Evolutionary conservation across 2,797 vertebrate species (phyloP).

Genomic region (Lutjanus campechanus): DNA sequence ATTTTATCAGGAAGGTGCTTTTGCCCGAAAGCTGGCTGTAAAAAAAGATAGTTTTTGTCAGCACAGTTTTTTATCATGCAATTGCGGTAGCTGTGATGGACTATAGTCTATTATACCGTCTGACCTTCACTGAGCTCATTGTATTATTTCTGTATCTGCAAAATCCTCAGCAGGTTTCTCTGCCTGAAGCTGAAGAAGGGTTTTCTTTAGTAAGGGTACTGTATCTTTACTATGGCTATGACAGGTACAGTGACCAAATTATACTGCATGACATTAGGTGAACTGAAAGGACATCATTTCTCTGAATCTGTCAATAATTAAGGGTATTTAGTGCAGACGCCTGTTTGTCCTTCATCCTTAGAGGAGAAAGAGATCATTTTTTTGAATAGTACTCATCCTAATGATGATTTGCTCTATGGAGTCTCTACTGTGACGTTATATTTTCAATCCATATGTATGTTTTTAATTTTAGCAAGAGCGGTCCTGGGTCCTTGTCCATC

Average conservation of each 20-base stretch:
- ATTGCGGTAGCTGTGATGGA: not conserved
- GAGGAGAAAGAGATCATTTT: not conserved
- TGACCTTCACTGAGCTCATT: constrained; percentile 38
- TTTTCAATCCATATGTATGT: constrained; percentile 16
- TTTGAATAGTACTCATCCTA: not conserved
- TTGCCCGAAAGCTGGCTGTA: not conserved
- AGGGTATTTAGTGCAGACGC: not conserved
- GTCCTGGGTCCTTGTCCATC: constrained; percentile 31
- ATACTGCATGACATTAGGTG: not conserved
- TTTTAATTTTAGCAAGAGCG: constrained; percentile 10
- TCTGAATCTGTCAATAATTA: constrained; percentile 16
- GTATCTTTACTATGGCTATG: constrained; percentile 12
- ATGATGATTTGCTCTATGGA: not conserved
- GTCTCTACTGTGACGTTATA: constrained; percentile 8
- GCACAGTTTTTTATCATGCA: not conserved
- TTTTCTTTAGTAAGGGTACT: constrained; percentile 11
- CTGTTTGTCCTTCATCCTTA: constrained; percentile 29
- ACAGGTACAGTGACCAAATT: constrained; percentile 24
- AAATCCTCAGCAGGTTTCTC: not conserved
- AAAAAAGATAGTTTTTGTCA: not conserved
- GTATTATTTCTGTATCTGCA: constrained; percentile 13
- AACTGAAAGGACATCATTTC: constrained; percentile 13
- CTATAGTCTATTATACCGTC: constrained; percentile 13
- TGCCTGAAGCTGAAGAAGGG: not conserved
- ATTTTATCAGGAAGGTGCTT: not conserved